Percentiles rank a stretch among this genome's conserved stretches.
phyloP scores from a whole-genome alignment of 1,140 invertebrate genomes.

The Dolichoris vasculosae region DNA sequence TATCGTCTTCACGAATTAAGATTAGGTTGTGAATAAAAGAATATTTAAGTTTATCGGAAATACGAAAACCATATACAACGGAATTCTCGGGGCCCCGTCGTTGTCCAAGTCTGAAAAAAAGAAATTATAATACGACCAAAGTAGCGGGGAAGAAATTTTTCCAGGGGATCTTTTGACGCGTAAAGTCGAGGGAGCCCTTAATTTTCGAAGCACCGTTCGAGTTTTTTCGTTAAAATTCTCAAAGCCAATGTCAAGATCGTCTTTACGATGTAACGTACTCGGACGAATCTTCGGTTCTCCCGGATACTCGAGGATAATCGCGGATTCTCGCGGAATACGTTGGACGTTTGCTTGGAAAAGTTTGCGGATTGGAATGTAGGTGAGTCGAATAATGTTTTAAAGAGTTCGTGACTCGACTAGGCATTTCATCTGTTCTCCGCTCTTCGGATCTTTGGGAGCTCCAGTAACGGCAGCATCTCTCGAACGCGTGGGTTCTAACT shows the following conservation, averaged over 20 bases:
- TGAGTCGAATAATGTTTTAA: constrained; percentile 35
- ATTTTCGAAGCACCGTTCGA: background rate
- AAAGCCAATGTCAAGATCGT: constrained; percentile 39
- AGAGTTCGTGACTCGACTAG: constrained; percentile 41
- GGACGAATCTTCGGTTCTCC: background rate
- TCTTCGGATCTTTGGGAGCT: background rate
- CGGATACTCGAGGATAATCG: background rate
- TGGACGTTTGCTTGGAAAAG: constrained; percentile 2
- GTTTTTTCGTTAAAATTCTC: constrained; percentile 5
- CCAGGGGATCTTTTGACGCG: background rate
- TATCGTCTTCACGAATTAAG: background rate
- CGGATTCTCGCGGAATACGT: background rate
- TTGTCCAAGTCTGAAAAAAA: too few relatives aligned
- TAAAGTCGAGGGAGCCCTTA: background rate
- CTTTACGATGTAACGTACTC: background rate
- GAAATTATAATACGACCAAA: background rate
- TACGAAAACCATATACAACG: background rate
- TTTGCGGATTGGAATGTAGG: background rate
- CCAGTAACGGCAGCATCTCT: background rate
- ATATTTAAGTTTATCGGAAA: background rate
- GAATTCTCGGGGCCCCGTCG: too few relatives aligned
- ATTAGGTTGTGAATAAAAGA: background rate
- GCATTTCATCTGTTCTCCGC: background rate
- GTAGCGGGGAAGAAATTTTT: background rate
- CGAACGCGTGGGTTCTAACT: background rate